These are phyloP conservation scores for Scortum barcoo DNA, from an alignment of 2,113 vertebrate species.

Conservation along the genomic window DNA sequence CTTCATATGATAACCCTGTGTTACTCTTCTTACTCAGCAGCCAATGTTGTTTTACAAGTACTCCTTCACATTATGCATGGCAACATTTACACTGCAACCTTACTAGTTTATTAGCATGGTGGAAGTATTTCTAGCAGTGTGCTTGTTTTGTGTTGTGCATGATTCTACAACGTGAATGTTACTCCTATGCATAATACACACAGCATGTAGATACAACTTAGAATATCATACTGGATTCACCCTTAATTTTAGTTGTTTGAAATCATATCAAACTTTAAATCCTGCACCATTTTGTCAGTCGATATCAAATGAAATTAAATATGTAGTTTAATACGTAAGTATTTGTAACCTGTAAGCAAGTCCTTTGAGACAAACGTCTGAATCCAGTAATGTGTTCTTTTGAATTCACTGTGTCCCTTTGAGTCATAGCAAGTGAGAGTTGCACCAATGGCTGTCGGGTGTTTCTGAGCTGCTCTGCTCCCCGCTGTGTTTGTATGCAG, in stretches of 20 bases:
- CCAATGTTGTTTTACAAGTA: constrained; percentile 52
- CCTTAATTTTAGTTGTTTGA: constrained; percentile 13
- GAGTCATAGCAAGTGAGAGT: constrained; percentile 27
- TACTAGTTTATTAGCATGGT: constrained; percentile 77
- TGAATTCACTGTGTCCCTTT: constrained; percentile 31
- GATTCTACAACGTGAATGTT: constrained; percentile 71
- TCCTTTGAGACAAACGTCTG: constrained; percentile 52
- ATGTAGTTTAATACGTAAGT: not conserved
- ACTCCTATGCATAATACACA: constrained; percentile 59
- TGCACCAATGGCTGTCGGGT: constrained; percentile 38
- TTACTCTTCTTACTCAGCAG: constrained; percentile 47
- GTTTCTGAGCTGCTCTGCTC: constrained; percentile 81
- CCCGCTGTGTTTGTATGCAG: constrained; percentile 89
- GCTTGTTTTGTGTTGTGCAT: constrained; percentile 81
- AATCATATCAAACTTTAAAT: constrained; percentile 28
- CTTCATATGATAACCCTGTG: not conserved
- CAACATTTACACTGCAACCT: constrained; percentile 72
- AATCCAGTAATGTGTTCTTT: constrained; percentile 80
- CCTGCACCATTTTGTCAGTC: constrained; percentile 26
- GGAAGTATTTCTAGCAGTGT: constrained; percentile 68
- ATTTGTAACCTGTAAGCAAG: constrained; percentile 11
- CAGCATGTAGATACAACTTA: constrained; percentile 72
- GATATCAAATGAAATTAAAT: constrained; percentile 26
- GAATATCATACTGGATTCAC: constrained; percentile 82
- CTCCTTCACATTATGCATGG: constrained; percentile 77